A percentile compares a stretch with the other conserved stretches of the same genome.
These are phyloP conservation scores for Gonatopus flavifemur DNA, from an alignment of 1,140 invertebrate genomes.

Conservation along the genomic window DNA sequence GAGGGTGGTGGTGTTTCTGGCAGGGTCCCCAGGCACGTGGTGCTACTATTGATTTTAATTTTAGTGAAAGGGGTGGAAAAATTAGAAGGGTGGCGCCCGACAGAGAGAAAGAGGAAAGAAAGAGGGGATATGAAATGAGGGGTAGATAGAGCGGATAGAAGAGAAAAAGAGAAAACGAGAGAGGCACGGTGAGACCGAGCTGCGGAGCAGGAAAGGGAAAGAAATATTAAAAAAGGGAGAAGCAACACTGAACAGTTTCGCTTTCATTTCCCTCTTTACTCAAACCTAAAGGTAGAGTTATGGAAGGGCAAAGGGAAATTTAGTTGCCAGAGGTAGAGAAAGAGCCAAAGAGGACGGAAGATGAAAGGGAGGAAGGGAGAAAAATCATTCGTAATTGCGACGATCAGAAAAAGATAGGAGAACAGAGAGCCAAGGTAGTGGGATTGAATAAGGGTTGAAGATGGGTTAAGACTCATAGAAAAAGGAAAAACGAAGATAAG, in stretches of 20 bases:
- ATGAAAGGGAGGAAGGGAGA: not conserved
- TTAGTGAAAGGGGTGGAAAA: constrained; percentile 62
- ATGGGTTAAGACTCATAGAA: no score
- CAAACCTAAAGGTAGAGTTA: constrained; percentile 33
- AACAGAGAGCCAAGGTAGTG: no score
- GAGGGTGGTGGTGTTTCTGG: constrained; percentile 51
- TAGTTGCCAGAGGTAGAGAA: constrained; percentile 22
- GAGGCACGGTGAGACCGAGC: constrained; percentile 12
- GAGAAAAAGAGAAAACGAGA: constrained; percentile 10
- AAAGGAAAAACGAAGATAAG: no score
- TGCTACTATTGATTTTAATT: constrained; percentile 62
- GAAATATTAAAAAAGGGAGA: not conserved
- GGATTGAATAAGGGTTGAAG: no score
- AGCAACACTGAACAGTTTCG: constrained; percentile 35
- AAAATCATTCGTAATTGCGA: not conserved
- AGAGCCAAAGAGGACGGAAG: constrained; percentile 11
- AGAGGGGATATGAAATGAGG: constrained; percentile 3
- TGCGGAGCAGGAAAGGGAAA: constrained; percentile 6
- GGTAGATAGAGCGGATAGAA: constrained; percentile 11
- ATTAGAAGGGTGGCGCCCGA: constrained; percentile 57
- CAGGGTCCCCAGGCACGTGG: constrained; percentile 55
- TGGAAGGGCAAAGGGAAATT: constrained; percentile 14
- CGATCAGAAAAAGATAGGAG: constrained; percentile 14
- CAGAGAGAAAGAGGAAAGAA: constrained; percentile 28
- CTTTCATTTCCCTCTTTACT: constrained; percentile 41